A percentile compares a stretch with the other conserved stretches of the same genome.
Evolutionary conservation across 2,888 invertebrate species (phyloP).

Genomic region (Homarus gammarus): DNA sequence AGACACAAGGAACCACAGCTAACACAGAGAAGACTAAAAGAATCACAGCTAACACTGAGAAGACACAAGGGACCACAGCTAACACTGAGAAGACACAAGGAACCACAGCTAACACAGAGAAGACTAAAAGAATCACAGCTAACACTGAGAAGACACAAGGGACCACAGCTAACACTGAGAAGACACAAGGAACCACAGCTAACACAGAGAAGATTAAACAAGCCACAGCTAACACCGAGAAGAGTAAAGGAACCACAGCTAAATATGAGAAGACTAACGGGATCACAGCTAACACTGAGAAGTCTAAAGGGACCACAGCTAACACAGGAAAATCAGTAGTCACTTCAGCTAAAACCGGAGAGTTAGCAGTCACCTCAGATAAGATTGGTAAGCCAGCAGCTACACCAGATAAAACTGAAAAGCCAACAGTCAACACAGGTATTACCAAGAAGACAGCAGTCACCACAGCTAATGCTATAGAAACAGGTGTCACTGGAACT

Average conservation of each 20-base stretch:
- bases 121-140: no score
- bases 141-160: background rate
- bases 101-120: background rate
- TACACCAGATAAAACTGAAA: background rate
- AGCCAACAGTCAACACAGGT: background rate
- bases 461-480: background rate
- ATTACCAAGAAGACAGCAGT: background rate
- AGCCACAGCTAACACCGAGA: background rate
- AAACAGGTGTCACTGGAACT: background rate
- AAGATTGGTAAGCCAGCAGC: background rate
- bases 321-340: background rate
- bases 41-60: no score
- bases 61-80: no score
- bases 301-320: background rate
- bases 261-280: background rate
- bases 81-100: no score
- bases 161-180: background rate
- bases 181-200: background rate
- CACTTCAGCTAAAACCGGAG: background rate
- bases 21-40: no score
- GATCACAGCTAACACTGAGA: background rate
- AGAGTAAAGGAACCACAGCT: background rate
- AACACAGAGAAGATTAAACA: background rate
- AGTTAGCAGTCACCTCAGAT: background rate
- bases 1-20: no score